Evolutionary conservation across 2,888 invertebrate species (phyloP).

Genomic region (Bibio marci): DNA sequence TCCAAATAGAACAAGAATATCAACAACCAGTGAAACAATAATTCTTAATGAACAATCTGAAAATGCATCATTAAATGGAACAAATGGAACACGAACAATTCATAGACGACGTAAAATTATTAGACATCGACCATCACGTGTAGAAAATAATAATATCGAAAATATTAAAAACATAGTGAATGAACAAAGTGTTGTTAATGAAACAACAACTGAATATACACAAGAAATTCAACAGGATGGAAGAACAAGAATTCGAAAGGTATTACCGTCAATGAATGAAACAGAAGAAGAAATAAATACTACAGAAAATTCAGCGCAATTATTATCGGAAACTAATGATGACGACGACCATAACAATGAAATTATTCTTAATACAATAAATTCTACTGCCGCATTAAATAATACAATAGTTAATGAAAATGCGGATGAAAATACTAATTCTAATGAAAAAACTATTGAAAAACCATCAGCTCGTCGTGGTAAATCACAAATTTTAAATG

Average conservation of each 20-base stretch:
- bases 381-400: neutral
- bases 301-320: too few species aligned
- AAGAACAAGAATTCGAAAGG: neutral
- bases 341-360: too few species aligned
- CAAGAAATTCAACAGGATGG: conserved; percentile 1
- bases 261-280: neutral
- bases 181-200: neutral
- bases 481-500: too few species aligned
- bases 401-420: neutral
- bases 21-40: conserved; percentile 1
- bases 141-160: too few species aligned
- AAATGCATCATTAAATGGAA: neutral
- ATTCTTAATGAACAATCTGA: too few species aligned
- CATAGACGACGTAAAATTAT: neutral
- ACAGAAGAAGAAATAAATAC: neutral
- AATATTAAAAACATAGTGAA: too few species aligned
- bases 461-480: too few species aligned
- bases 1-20: neutral
- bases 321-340: too few species aligned
- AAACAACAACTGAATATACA: conserved; percentile 1
- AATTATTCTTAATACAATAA: neutral
- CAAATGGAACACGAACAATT: neutral
- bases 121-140: neutral
- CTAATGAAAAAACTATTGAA: neutral
- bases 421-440: neutral